These are phyloP conservation scores for Caenorhabditis panamensis DNA, from an alignment of 2,888 invertebrate species.

Conservation along the genomic window DNA sequence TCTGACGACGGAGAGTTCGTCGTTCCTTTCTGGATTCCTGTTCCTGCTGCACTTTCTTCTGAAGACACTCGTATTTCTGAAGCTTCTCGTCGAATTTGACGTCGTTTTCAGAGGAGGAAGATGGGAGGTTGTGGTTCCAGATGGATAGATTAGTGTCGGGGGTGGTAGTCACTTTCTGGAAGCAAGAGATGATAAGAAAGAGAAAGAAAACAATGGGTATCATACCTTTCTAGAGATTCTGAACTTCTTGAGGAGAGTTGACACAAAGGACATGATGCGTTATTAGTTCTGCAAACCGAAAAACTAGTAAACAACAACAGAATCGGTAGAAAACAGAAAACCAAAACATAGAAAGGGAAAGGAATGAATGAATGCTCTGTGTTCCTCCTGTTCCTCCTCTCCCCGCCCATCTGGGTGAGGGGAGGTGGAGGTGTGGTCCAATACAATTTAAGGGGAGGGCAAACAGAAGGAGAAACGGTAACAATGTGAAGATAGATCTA, in stretches of 20 bases:
- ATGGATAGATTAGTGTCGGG: neutral
- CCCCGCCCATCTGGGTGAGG: too few species aligned
- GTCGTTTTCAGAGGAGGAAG: neutral
- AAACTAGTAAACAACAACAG: neutral
- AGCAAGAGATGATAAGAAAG: neutral
- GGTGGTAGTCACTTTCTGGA: neutral
- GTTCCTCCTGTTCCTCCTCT: too few species aligned
- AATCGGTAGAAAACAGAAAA: neutral
- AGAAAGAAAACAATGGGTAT: neutral
- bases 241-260: neutral
- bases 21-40: conserved; percentile 18
- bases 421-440: too few species aligned
- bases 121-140: neutral
- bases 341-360: too few species aligned
- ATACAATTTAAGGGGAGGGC: too few species aligned
- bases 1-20: conserved; percentile 40
- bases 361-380: too few species aligned
- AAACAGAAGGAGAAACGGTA: too few species aligned
- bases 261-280: neutral
- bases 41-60: conserved; percentile 4
- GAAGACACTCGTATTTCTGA: neutral
- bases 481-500: too few species aligned
- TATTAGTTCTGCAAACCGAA: neutral
- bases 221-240: neutral
- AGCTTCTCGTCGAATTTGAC: neutral